Conservation (phyloP, 2,888 invertebrate genomes). For the Drosophila monieri region DNA sequence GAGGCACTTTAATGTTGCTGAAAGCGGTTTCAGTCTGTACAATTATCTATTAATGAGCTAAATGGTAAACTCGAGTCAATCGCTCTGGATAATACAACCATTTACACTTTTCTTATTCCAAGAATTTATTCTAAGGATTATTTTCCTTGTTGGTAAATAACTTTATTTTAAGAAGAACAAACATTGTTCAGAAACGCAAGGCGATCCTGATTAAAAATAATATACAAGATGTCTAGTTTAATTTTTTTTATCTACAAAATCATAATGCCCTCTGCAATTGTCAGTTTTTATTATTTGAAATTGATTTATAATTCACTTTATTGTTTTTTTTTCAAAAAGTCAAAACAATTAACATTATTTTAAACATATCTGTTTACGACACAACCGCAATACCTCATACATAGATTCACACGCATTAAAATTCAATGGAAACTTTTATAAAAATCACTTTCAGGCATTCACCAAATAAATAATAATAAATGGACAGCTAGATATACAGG, state of each 20-base stretch:
- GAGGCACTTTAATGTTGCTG: constrained; percentile 20
- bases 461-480: constrained; percentile 13
- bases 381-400: constrained; percentile 1
- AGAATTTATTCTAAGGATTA: too few species aligned
- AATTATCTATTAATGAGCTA: constrained; percentile 3
- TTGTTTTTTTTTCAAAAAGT: not conserved
- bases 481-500: not conserved
- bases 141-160: too few species aligned
- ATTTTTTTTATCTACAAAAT: too few species aligned
- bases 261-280: too few species aligned
- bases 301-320: not conserved
- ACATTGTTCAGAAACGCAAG: too few species aligned
- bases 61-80: not conserved
- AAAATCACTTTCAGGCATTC: not conserved
- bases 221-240: too few species aligned
- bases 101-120: too few species aligned
- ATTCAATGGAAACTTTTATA: not conserved
- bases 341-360: not conserved
- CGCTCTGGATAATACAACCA: too few species aligned
- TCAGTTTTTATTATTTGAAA: not conserved
- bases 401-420: not conserved
- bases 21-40: not conserved
- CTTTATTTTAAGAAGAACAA: too few species aligned
- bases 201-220: too few species aligned
- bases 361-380: not conserved